Evolutionary conservation across 2,888 invertebrate genomes (phyloP), one percentile per base, ranked within the genome.

Genomic region (Tetramorium bicarinatum): DNA sequence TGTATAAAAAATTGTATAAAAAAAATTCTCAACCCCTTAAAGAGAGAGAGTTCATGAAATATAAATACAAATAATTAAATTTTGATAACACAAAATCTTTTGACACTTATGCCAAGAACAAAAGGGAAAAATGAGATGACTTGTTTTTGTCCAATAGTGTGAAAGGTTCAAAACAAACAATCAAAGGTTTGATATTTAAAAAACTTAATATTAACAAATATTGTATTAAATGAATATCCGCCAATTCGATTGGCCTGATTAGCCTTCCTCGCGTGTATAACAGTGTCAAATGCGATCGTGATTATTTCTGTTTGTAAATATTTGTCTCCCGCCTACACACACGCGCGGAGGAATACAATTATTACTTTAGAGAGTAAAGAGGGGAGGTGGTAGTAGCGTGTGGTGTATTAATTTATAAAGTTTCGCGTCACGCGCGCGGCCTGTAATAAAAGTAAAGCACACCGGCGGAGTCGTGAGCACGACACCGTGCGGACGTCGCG

Each of bases 401-500:
- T 41, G 34, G 29, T 21, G 66, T 69, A 59, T 80, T 62, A 74
- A 74, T 80, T 74, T 61, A 49, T 72, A 61, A 47, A 74, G 13
- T 54, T 74, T 74, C 11, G 47, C 34, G 67, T 67, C 41, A 81
- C n/a, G 56, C n/a, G 56, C n/a, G 41, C 41, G 41, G 62, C 41
- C 29, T 62, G 41, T 77, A 83, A 76, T 44, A 82, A 84, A 83
- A 85, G 7, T 76, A 77, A 82, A 64, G 66, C 61, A 62, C 18
- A 13, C 61, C 18, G 29, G 13, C 21, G 41, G 3, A 52, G 67
- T 15, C 34, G 47, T n/a, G 34, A 85, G 84, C 77, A 15, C 29
- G 64, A 83, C 71, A 79, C 66, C 75, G 18, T 9, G 56, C 41
- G 9, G 21, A 56, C 7, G 9, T 69, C 2, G 59, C 25, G 38